Conservation (phyloP, 2,113 vertebrate species). For the Ascaphus truei region DNA sequence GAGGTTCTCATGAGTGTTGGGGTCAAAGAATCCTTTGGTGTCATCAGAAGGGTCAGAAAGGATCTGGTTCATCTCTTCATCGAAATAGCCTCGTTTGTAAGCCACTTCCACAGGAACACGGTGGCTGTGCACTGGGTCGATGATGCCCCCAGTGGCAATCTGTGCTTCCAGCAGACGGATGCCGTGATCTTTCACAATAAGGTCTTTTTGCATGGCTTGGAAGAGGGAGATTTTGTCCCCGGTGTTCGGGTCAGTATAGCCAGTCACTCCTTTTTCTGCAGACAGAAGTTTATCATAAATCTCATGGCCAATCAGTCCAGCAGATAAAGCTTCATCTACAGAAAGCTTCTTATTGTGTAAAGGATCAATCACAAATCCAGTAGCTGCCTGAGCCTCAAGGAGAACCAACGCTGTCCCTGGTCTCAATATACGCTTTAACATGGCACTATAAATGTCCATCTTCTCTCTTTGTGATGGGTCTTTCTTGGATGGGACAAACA, state of each 20-base stretch:
- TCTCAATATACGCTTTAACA: constrained; percentile 42
- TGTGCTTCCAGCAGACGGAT: constrained; percentile 74
- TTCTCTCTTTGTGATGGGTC: constrained; percentile 63
- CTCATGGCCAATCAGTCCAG: constrained; percentile 51
- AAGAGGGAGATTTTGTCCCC: constrained; percentile 48
- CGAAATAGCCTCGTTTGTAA: constrained; percentile 46
- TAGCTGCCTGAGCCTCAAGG: constrained; percentile 54
- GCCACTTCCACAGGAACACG: constrained; percentile 69
- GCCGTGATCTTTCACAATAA: constrained; percentile 78
- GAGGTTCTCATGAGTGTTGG: constrained; percentile 69
- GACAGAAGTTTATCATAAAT: constrained; percentile 55
- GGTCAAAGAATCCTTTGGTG: constrained; percentile 72
- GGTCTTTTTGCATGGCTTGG: constrained; percentile 74
- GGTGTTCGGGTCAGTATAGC: constrained; percentile 53
- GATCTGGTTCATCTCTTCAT: constrained; percentile 57
- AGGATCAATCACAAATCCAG: constrained; percentile 46
- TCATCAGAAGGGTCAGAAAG: constrained; percentile 55
- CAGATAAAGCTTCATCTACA: constrained; percentile 39
- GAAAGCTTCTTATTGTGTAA: constrained; percentile 32
- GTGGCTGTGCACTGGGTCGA: constrained; percentile 63
- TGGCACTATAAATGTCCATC: constrained; percentile 69
- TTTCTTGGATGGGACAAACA: constrained; percentile 61
- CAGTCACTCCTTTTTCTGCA: constrained; percentile 49
- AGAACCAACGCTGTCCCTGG: constrained; percentile 51
- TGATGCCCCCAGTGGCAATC: constrained; percentile 70